phyloP scores from a whole-genome alignment of 2,797 vertebrate genomes.

The Liparis tanakae region DNA sequence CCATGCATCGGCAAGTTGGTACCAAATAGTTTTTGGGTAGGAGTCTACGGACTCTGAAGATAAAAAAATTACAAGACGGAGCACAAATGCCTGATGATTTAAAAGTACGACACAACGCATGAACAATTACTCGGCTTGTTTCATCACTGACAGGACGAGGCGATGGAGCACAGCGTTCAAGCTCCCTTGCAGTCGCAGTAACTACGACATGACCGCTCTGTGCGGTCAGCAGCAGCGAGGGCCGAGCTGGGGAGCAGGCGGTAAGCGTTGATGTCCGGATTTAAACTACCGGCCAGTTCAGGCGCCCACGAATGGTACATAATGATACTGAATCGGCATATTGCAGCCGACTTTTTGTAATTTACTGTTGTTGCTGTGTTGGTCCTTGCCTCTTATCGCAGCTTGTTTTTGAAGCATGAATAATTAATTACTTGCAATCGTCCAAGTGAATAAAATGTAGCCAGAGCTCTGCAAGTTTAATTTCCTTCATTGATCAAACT shows the following conservation, averaged over 20 bases:
- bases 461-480: background rate
- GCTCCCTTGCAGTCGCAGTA: too few species aligned
- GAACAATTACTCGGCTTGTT: too few species aligned
- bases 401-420: background rate
- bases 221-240: too few species aligned
- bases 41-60: background rate
- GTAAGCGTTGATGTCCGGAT: too few species aligned
- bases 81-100: background rate
- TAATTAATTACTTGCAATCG: background rate
- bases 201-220: too few species aligned
- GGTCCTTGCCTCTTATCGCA: background rate
- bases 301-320: too few species aligned
- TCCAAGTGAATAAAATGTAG: conserved; percentile 9
- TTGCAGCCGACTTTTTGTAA: background rate
- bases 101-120: background rate
- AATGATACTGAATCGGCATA: background rate
- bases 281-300: too few species aligned
- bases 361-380: background rate
- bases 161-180: background rate
- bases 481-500: conserved; percentile 9
- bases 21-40: background rate
- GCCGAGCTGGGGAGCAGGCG: too few species aligned
- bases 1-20: background rate
- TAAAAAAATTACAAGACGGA: background rate
- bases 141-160: background rate